phyloP scores from a whole-genome alignment of 2,113 vertebrate species.

The Sander vitreus region DNA sequence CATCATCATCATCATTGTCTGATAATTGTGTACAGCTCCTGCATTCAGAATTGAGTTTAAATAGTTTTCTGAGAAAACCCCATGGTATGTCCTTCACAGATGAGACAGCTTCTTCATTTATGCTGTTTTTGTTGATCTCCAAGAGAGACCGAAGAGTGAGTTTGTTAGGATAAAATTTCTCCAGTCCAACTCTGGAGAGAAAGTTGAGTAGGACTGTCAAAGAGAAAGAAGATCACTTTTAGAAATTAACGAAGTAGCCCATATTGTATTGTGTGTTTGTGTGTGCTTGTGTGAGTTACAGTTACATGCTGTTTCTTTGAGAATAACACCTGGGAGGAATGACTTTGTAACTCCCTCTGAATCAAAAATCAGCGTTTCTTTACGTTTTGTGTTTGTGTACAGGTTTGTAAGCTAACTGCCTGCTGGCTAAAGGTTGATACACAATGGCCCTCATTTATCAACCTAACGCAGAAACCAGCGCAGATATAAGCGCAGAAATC shows the following conservation, averaged over 20 bases:
- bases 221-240: neutral
- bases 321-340: too few species aligned
- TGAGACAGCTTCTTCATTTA: neutral
- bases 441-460: too few species aligned
- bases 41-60: conserved; percentile 62
- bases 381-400: too few species aligned
- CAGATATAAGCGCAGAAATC: too few species aligned
- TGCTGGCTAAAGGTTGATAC: too few species aligned
- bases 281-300: too few species aligned
- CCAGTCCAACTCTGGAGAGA: conserved; percentile 46
- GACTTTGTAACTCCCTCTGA: too few species aligned
- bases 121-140: conserved; percentile 53
- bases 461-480: too few species aligned
- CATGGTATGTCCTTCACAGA: conserved; percentile 39
- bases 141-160: conserved; percentile 59
- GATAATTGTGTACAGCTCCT: conserved; percentile 10
- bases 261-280: neutral
- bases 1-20: neutral
- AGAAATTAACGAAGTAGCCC: neutral
- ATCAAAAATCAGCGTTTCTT: too few species aligned
- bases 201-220: neutral
- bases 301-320: too few species aligned
- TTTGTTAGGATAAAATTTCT: conserved; percentile 58
- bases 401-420: too few species aligned
- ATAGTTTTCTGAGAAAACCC: conserved; percentile 60